phyloP scores from a whole-genome alignment of 2,797 vertebrate genomes.

The Alcedo atthis region DNA sequence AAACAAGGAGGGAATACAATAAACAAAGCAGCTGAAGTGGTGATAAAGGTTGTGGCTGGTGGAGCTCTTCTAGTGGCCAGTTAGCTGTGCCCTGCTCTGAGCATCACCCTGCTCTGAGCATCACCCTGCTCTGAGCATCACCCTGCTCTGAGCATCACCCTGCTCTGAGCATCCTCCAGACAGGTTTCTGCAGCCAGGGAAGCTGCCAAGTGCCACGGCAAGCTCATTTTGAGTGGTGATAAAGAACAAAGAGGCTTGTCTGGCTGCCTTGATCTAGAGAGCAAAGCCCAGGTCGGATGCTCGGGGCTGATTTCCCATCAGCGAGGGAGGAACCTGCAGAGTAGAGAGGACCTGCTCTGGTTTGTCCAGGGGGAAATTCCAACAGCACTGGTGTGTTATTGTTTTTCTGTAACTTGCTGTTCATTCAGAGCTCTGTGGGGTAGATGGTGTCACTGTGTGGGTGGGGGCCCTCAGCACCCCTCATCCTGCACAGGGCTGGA shows the following conservation, averaged over 20 bases:
- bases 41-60: not conserved
- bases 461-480: slow-evolving; percentile 73
- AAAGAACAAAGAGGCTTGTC: not conserved
- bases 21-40: not conserved
- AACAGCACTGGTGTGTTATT: slow-evolving; percentile 27
- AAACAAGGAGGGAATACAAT: not conserved
- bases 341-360: slow-evolving; percentile 48
- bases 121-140: not conserved
- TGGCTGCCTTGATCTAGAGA: not conserved
- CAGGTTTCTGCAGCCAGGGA: not conserved
- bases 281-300: not conserved
- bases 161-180: not conserved
- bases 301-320: slow-evolving; percentile 49
- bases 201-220: not conserved
- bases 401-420: not conserved
- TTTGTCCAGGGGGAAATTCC: slow-evolving; percentile 82
- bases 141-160: not conserved
- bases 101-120: not conserved
- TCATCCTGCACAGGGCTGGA: not conserved
- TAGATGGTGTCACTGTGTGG: slow-evolving; percentile 75
- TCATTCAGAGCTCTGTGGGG: not conserved
- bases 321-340: not conserved
- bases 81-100: not conserved
- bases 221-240: slow-evolving; percentile 7
- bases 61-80: not conserved